A percentile compares a stretch with the other conserved stretches of the same genome.
Conservation (phyloP, 2,797 vertebrate species). For the Schizopygopsis malacanthus region DNA sequence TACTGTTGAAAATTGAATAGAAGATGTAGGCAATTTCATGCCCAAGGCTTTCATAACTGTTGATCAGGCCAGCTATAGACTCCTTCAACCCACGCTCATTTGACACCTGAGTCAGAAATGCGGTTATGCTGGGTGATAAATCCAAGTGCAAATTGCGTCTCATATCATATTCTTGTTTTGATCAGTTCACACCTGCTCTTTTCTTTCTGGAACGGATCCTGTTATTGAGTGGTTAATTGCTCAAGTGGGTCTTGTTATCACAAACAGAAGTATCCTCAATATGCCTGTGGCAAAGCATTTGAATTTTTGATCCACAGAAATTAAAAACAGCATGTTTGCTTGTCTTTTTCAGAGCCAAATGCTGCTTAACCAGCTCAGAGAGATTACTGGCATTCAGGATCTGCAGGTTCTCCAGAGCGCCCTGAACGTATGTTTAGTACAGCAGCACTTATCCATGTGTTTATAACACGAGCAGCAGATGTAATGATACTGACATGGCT, state of each 20-base stretch:
- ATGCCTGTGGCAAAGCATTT: constrained; percentile 53
- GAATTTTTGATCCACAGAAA: constrained; percentile 31
- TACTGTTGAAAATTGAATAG: constrained; percentile 22
- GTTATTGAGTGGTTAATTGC: constrained; percentile 29
- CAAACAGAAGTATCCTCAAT: constrained; percentile 32
- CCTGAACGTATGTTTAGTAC: constrained; percentile 82
- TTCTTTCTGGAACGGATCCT: constrained; percentile 14
- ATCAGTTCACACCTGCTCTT: constrained; percentile 45
- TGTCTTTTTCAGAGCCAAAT: constrained; percentile 74
- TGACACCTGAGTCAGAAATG: constrained; percentile 48
- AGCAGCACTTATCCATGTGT: background rate
- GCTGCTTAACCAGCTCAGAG: constrained; percentile 89
- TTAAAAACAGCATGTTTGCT: constrained; percentile 48
- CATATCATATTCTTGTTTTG: constrained; percentile 42
- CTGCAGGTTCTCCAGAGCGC: constrained; percentile 83
- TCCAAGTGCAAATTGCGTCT: constrained; percentile 45
- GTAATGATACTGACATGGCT: constrained; percentile 33
- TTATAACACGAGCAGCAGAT: constrained; percentile 22
- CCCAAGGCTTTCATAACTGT: constrained; percentile 28
- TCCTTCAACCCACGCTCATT: constrained; percentile 19
- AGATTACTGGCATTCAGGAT: constrained; percentile 94
- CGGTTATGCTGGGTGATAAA: constrained; percentile 23
- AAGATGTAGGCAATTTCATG: constrained; percentile 10
- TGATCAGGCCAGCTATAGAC: constrained; percentile 3
- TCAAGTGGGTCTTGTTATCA: constrained; percentile 32